Evolutionary conservation across 2,797 vertebrate species (phyloP).

Genomic region (Tinamus major): DNA sequence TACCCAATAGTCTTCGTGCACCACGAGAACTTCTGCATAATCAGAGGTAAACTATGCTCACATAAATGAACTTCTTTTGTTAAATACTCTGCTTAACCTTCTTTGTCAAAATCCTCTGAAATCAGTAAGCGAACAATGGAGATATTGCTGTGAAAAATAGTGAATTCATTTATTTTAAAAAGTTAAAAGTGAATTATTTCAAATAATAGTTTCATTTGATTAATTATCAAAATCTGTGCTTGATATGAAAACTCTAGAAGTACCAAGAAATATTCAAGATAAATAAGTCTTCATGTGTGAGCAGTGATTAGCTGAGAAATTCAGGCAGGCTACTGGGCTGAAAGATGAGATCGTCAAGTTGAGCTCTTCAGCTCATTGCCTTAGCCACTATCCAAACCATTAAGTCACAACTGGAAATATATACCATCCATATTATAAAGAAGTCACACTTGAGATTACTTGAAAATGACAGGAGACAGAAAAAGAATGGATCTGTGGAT

Average conservation of each 20-base stretch:
- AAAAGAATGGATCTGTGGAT: neutral
- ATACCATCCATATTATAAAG: conserved; percentile 51
- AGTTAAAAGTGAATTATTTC: neutral
- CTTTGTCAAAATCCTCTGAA: neutral
- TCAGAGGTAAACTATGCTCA: neutral
- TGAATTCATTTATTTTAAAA: neutral
- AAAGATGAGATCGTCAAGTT: conserved; percentile 70
- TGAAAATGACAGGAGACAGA: neutral
- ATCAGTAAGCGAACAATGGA: neutral
- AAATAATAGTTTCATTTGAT: neutral
- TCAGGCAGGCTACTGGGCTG: conserved; percentile 60
- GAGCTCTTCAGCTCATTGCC: conserved; percentile 75
- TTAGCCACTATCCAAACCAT: conserved; percentile 65
- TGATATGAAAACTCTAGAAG: conserved; percentile 49
- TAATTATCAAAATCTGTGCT: conserved; percentile 55
- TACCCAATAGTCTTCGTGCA: neutral
- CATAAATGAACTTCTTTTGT: neutral
- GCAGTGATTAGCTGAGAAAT: conserved; percentile 65
- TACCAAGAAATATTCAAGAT: conserved; percentile 43
- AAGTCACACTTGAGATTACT: conserved; percentile 57
- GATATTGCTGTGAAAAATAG: neutral
- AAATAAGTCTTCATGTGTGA: conserved; percentile 40
- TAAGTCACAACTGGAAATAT: conserved; percentile 67
- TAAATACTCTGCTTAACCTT: neutral
- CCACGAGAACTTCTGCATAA: neutral